Percentiles rank a stretch among this genome's conserved stretches.
These are phyloP conservation scores for Chionomys nivalis DNA, from an alignment of 2,113 vertebrate species.

Conservation along the genomic window DNA sequence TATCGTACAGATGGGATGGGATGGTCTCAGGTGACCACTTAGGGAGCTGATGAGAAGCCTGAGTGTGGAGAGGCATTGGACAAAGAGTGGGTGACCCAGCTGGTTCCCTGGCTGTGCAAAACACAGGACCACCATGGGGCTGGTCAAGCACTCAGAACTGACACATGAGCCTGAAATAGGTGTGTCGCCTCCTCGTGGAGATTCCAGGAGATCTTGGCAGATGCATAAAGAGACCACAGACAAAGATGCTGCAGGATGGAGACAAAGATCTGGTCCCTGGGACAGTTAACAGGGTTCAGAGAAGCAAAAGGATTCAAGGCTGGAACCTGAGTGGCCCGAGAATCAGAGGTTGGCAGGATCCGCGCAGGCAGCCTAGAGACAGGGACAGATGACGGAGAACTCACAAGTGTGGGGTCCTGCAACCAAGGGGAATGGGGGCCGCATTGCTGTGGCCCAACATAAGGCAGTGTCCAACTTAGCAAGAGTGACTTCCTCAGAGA, in stretches of 20 bases:
- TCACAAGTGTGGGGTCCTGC: rapidly evolving
- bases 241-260: not conserved
- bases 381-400: not conserved
- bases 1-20: rapidly evolving
- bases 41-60: not conserved
- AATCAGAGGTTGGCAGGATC: rapidly evolving
- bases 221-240: not conserved
- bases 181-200: rapidly evolving
- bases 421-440: not conserved
- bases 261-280: not conserved
- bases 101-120: not conserved
- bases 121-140: not conserved
- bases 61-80: rapidly evolving
- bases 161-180: rapidly evolving
- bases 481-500: not conserved
- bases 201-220: not conserved
- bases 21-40: not conserved
- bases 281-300: not conserved
- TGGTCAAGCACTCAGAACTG: not conserved
- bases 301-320: not conserved
- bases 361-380: not conserved
- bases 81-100: no score
- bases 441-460: not conserved
- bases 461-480: not conserved
- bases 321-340: not conserved